Evolutionary conservation across 1,140 invertebrate species (phyloP), one percentile per base, ranked within the genome.

Genomic region (Ladona fulva): DNA sequence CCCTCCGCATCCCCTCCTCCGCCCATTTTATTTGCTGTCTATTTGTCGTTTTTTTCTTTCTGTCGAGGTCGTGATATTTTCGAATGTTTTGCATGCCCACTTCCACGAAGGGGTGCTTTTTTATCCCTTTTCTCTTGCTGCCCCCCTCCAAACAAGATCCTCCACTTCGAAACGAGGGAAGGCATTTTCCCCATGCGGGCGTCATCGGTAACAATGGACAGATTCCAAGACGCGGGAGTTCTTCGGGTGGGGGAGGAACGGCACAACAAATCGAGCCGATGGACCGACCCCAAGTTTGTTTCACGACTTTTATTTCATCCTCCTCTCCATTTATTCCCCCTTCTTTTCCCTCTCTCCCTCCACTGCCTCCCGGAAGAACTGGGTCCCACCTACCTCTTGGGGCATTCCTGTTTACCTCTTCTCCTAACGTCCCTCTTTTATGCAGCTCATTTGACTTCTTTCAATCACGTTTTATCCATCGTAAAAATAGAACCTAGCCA

Each of bases 1-100:
- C 19, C 44, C 19, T 19, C 44, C 44, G 10, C 44, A 52, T 19
- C 19, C 52, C 52, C 52, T 66, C 52, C 52, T 66, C 52, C 3
- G 16, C 3, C 52, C n/a, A 5, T 66, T 66, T 66, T 66, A 66
- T 66, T 66, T 66, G 52, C 52, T 19, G 16, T 66, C n/a, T 66
- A 19, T 66, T 66, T 22, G 14, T 66, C n/a, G n/a, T 66, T 66
- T 22, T 22, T 66, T 22, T 66, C 52, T 66, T 66, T 66, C 52
- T 66, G 52, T 66, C 52, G 52, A 66, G 52, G 52, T 66, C 52
- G 52, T 66, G 52, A 66, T 66, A 66, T 66, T 66, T 66, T 66
- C 52, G 16, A 66, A 66, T 66, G 52, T 66, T 66, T 66, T 66
- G 52, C 52, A 66, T 66, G 52, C 52, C 52, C 52, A 66, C n/a